Percentiles rank a stretch among this genome's conserved stretches.
phyloP scores from a whole-genome alignment of 2,797 vertebrate genomes.

The Rhinatrema bivittatum region DNA sequence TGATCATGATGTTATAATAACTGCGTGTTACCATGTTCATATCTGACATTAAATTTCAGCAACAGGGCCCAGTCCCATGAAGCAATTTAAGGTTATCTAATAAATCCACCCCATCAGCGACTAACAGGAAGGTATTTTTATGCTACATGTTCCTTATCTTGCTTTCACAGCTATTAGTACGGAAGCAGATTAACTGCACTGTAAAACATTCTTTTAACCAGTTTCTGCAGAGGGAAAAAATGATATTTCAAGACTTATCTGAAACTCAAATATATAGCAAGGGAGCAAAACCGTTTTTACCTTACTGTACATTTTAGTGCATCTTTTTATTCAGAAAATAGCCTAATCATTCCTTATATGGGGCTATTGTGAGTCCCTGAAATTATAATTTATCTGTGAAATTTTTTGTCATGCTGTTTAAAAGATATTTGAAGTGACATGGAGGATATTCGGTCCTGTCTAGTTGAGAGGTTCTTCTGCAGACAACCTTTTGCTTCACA shows the following conservation, averaged over 20 bases:
- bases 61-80: conserved; percentile 3
- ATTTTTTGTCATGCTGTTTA: no score
- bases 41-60: neutral
- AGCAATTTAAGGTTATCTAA: conserved; percentile 29
- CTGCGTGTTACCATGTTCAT: neutral
- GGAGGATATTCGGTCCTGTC: no score
- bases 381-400: no score
- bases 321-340: no score
- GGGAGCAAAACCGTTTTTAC: conserved; percentile 19
- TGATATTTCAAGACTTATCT: conserved; percentile 44
- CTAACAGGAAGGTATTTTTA: conserved; percentile 19
- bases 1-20: conserved; percentile 3
- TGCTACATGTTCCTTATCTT: conserved; percentile 38
- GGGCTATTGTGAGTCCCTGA: no score
- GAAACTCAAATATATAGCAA: conserved; percentile 24
- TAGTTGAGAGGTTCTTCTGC: no score
- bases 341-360: no score
- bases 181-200: conserved; percentile 37
- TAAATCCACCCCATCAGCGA: conserved; percentile 18
- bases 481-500: no score
- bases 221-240: conserved; percentile 46
- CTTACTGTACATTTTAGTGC: conserved; percentile 18
- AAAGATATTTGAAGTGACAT: no score
- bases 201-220: conserved; percentile 40
- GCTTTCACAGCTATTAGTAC: conserved; percentile 39